Evolutionary conservation across 2,797 vertebrate species (phyloP).

Genomic region (Sarcoramphus papa): DNA sequence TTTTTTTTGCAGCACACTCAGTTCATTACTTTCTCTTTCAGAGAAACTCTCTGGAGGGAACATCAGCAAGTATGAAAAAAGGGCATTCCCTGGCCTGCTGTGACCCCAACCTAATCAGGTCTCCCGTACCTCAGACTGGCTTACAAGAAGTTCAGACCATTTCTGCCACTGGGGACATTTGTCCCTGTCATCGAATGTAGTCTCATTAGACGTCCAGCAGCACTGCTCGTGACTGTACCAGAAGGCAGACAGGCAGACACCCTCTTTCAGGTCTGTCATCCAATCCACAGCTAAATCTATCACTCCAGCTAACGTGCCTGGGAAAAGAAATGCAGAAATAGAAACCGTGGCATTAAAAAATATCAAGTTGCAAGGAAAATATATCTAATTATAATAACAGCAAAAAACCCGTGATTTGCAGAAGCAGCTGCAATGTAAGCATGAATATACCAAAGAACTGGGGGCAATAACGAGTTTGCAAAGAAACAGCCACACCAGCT

Average conservation of each 20-base stretch:
- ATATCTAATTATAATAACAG: neutral
- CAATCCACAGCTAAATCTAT: constrained; percentile 97
- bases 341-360: neutral
- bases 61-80: neutral
- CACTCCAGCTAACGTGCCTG: constrained; percentile 93
- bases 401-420: rapidly evolving
- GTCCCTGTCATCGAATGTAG: constrained; percentile 93
- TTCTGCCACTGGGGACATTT: constrained; percentile 97
- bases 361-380: neutral
- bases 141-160: constrained; percentile 94
- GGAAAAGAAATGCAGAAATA: neutral
- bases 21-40: neutral
- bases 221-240: constrained; percentile 98
- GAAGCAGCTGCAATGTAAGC: neutral
- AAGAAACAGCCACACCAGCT: neutral
- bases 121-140: constrained; percentile 81
- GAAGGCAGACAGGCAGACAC: constrained; percentile 91
- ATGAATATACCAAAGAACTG: neutral
- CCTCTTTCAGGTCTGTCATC: constrained; percentile 98
- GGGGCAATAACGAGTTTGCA: neutral
- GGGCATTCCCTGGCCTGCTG: neutral
- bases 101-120: neutral
- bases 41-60: neutral
- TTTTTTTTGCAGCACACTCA: neutral
- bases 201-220: constrained; percentile 96